Evolutionary conservation across 2,888 invertebrate genomes (phyloP).

Genomic region (Netelia inedita): DNA sequence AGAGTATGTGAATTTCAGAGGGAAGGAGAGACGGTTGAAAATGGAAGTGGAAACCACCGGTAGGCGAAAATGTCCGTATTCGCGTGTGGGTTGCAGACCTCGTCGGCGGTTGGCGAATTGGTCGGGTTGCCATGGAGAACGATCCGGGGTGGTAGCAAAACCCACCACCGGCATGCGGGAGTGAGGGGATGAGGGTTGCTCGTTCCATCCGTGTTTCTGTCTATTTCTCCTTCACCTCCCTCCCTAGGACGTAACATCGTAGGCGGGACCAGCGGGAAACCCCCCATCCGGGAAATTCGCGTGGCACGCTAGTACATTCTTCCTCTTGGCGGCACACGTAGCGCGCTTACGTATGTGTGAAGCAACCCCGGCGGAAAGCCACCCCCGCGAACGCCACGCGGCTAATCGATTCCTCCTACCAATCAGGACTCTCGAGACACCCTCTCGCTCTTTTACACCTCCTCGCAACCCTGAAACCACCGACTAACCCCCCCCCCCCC

Average conservation of each 20-base stretch:
- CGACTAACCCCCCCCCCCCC: background rate
- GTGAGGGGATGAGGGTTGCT: constrained; percentile 14
- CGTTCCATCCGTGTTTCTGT: background rate
- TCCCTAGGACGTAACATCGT: constrained; percentile 43
- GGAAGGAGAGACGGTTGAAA: background rate
- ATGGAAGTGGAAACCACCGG: constrained; percentile 62
- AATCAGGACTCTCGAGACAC: constrained; percentile 80
- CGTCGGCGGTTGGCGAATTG: constrained; percentile 83
- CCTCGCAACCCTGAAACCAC: constrained; percentile 27
- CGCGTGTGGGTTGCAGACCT: constrained; percentile 76
- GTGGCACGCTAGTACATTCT: constrained; percentile 75
- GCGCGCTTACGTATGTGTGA: constrained; percentile 6
- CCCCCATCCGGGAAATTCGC: constrained; percentile 83
- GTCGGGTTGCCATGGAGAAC: constrained; percentile 84
- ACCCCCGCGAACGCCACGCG: constrained; percentile 48
- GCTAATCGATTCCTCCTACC: constrained; percentile 84
- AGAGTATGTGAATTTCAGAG: background rate
- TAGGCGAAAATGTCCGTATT: constrained; percentile 64
- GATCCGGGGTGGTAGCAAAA: constrained; percentile 75
- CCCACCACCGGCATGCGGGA: constrained; percentile 77
- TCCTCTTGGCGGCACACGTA: constrained; percentile 1
- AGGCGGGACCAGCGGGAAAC: constrained; percentile 79
- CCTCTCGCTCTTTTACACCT: constrained; percentile 67
- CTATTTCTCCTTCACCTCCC: background rate
- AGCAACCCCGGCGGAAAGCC: constrained; percentile 8